These are phyloP conservation scores for Hylomyscus alleni DNA, from an alignment of 2,797 vertebrate genomes.

Conservation along the genomic window DNA sequence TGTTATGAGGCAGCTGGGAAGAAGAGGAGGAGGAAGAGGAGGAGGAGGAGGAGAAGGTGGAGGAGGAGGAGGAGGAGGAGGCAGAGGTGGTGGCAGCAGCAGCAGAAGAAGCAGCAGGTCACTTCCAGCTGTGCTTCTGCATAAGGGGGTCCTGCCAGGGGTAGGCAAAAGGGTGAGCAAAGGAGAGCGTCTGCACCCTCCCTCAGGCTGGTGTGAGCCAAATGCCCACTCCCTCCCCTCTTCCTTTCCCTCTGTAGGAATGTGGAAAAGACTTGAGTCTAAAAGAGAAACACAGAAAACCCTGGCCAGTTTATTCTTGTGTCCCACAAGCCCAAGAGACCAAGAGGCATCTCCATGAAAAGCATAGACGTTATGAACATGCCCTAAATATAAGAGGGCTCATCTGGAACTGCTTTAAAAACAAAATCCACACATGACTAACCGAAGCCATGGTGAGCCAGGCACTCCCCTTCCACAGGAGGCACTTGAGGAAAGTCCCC, in stretches of 20 bases:
- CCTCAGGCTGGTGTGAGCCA: not conserved
- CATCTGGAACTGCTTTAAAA: constrained; percentile 45
- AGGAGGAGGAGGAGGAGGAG: too few relatives aligned
- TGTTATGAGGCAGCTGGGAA: too few relatives aligned
- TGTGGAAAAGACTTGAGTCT: not conserved
- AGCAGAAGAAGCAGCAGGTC: not conserved
- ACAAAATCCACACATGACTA: not conserved
- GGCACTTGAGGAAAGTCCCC: not conserved
- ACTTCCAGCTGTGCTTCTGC: not conserved
- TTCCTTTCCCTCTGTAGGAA: not conserved
- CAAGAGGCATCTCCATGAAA: not conserved
- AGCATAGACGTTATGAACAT: not conserved
- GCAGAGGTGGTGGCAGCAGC: too few relatives aligned
- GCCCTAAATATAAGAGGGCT: not conserved
- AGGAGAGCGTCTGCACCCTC: not conserved
- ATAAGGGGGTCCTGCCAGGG: not conserved
- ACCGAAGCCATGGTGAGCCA: rapidly evolving
- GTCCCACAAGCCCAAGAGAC: not conserved
- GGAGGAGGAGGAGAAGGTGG: too few relatives aligned
- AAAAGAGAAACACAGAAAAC: not conserved
- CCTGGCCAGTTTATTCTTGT: constrained; percentile 13
- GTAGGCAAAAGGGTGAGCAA: not conserved
- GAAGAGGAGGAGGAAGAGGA: too few relatives aligned
- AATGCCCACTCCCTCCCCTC: not conserved
- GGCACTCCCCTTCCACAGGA: not conserved